Evolutionary conservation across 1,140 invertebrate genomes (phyloP), one percentile per base, ranked within the genome.

Genomic region (Homalodisca vitripennis): DNA sequence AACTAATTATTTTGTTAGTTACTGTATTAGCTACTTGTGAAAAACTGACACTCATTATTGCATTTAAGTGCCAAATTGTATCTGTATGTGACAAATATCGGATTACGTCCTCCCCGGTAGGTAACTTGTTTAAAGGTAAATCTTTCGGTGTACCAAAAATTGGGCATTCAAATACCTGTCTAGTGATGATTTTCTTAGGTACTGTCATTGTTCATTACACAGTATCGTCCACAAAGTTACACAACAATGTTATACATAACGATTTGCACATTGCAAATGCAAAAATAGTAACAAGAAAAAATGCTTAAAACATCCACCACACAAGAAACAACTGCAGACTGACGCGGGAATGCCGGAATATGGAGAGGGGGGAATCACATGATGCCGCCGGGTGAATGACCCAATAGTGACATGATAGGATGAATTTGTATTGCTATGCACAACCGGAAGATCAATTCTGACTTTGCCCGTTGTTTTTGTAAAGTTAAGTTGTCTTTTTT

Each of bases 111-210:
- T 62, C 57, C 14, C 57, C 57, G 29, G 57, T 27, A 30, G 57
- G 57, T 30, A 62, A 26, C 57, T 62, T 62, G 57, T n/a, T n/a
- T n/a, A n/a, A n/a, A n/a, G n/a, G n/a, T n/a, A n/a, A n/a, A n/a
- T n/a, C n/a, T n/a, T n/a, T 62, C 29, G 3, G 3, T 6, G 57
- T 34, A 30, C 57, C 57, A 34, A 62, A 62, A 13, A 62, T 62
- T 30, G 57, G 57, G 31, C 57, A 62, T 3, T 62, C 57, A 62
- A 62, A 62, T 62, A 62, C 57, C 31, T 62, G 57, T 62, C 57
- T 62, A 30, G 57, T 62, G 57, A 62, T 62, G 48, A 51, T 51
- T 62, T 62, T 62, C 57, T 13, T 62, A 34, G 24, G 24, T 30
- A 20, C 31, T 34, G 57, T 26, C 10, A 62, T 62, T 20, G 48